phyloP scores from a whole-genome alignment of 2,113 vertebrate genomes.

The Lutjanus erythropterus region DNA sequence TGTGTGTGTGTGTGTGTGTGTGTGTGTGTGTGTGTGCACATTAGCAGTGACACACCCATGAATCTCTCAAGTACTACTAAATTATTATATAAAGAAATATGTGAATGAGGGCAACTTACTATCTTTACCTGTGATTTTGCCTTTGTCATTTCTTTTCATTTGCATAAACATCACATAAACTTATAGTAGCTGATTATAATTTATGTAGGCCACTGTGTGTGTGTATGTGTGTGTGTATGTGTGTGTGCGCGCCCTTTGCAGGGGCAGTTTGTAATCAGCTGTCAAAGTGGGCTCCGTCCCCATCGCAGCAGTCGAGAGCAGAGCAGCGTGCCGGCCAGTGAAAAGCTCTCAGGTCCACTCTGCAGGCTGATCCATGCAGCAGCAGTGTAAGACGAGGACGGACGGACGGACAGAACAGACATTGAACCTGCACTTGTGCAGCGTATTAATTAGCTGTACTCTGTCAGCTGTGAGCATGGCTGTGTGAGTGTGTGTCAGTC shows the following conservation, averaged over 20 bases:
- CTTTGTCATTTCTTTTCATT: background rate
- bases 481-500: slow-evolving; percentile 28
- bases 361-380: slow-evolving; percentile 25
- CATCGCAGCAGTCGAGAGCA: slow-evolving; percentile 46
- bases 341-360: slow-evolving; percentile 44
- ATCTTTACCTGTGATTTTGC: background rate
- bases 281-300: slow-evolving; percentile 67
- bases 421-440: background rate
- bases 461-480: slow-evolving; percentile 5
- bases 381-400: slow-evolving; percentile 11
- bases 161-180: background rate
- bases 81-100: background rate
- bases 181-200: background rate
- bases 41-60: background rate
- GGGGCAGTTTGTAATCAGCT: slow-evolving; percentile 75
- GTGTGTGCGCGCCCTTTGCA: slow-evolving; percentile 37
- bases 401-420: slow-evolving; percentile 12
- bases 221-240: slow-evolving; percentile 23
- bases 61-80: background rate
- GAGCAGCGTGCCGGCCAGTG: slow-evolving; percentile 34
- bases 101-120: background rate
- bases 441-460: slow-evolving; percentile 12
- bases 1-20: too few species aligned
- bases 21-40: background rate
- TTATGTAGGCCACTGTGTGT: slow-evolving; percentile 22